Percentiles rank a stretch among this genome's conserved stretches.
Evolutionary conservation across 2,113 vertebrate genomes (phyloP).

Genomic region (Podarcis cretensis): DNA sequence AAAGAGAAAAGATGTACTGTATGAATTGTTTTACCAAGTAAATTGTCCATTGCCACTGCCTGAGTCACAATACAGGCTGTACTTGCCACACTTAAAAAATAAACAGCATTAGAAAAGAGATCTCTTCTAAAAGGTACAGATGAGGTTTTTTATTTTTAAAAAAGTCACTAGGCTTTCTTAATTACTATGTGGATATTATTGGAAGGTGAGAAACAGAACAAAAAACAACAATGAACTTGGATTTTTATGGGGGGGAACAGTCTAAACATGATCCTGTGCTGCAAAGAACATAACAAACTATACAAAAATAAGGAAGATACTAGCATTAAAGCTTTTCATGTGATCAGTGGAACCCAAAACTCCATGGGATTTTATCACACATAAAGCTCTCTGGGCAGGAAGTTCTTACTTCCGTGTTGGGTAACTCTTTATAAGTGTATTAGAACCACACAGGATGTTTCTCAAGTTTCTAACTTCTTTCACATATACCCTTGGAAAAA

Average conservation of each 20-base stretch:
- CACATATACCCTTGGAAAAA: slow-evolving; percentile 16
- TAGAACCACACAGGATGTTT: not conserved
- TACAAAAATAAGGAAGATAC: not conserved
- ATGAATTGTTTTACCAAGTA: slow-evolving; percentile 12
- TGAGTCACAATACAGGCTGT: not conserved
- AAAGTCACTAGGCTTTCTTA: not conserved
- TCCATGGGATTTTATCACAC: not conserved
- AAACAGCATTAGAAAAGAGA: too few relatives aligned
- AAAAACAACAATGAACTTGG: not conserved
- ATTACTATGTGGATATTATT: not conserved
- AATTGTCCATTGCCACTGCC: slow-evolving; percentile 1
- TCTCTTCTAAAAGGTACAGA: slow-evolving; percentile 21
- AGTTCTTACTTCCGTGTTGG: not conserved
- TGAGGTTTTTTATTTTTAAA: not conserved
- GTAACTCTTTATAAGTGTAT: not conserved
- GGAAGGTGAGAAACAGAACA: not conserved
- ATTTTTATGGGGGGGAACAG: not conserved
- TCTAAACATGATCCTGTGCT: not conserved
- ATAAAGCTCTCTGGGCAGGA: not conserved
- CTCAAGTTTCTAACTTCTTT: not conserved
- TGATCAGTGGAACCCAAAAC: too few relatives aligned
- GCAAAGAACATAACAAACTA: not conserved
- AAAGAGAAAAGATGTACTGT: not conserved
- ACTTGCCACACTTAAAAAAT: not conserved
- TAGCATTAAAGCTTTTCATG: not conserved